phyloP scores from a whole-genome alignment of 2,113 vertebrate genomes.

The Nycticryphes semicollaris region DNA sequence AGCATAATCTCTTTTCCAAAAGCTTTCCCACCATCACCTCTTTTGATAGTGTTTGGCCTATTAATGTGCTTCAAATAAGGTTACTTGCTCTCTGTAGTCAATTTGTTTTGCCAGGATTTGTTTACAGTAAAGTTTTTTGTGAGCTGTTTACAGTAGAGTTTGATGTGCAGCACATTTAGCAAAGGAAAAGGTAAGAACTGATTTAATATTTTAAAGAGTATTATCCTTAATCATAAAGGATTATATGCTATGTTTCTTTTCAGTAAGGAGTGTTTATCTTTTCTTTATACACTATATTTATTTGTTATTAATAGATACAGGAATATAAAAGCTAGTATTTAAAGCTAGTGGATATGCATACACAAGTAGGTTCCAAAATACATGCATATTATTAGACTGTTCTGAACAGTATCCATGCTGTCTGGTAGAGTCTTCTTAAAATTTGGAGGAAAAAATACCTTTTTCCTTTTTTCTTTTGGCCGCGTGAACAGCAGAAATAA shows the following conservation, averaged over 20 bases:
- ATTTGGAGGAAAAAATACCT: neutral
- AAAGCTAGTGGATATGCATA: neutral
- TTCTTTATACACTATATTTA: neutral
- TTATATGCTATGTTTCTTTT: neutral
- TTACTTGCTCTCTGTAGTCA: neutral
- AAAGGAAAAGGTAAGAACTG: neutral
- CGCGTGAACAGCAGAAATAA: conserved; percentile 72
- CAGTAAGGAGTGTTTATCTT: neutral
- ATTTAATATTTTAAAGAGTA: neutral
- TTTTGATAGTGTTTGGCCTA: neutral
- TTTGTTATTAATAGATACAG: neutral
- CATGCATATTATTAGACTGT: neutral
- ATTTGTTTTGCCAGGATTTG: neutral
- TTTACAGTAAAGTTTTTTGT: neutral
- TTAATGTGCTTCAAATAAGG: neutral
- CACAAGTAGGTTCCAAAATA: neutral
- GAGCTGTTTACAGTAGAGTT: neutral
- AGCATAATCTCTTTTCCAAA: neutral
- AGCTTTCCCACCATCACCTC: neutral
- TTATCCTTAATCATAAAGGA: neutral
- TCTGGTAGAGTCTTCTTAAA: neutral
- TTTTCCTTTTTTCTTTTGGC: neutral
- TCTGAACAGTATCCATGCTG: neutral
- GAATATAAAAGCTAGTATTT: neutral
- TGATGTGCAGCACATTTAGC: neutral